Evolutionary conservation across 2,888 invertebrate genomes (phyloP), one percentile per base, ranked within the genome.

Genomic region (Ectemnius lituratus): DNA sequence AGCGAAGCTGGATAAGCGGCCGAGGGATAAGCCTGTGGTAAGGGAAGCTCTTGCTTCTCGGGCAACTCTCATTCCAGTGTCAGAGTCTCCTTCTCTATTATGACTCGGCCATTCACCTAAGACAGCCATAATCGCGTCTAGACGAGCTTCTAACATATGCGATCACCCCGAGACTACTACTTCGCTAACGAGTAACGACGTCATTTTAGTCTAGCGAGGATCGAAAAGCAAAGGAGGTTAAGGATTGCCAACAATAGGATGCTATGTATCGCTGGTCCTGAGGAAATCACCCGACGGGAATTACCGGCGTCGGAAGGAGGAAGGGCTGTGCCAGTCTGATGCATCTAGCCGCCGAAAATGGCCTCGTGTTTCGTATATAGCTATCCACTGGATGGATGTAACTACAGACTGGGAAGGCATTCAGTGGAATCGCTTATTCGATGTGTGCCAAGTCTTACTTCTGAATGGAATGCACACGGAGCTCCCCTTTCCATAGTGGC

Each of bases 351-450:
- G 11, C 52, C 6, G 52, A n/a, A 18, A n/a, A 16, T 52, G 52
- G 16, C 1, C 18, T 52, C 18, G 52, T 52, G 16, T 18, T 18
- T 52, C 16, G 52, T 5, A 20, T 5, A 20, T 13, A 58, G 18
- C 20, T 14, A 16, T 52, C 52, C 52, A 16, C 14, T 14, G 52
- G 52, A 23, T 72, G 57, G 69, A 59, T 72, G 67, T 63, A 58
- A 52, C 57, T 72, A 28, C 46, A 27, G n/a, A 46, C 60, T 52
- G 61, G 68, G 67, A 69, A 62, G 67, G 65, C 69, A 71, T 76
- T 76, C 67, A 67, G 57, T 78, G 68, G 20, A 23, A 69, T 75
- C 73, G 62, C 60, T 75, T 81, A 78, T 81, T 80, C 79, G 64
- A 64, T 56, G 47, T 46, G 59, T 67, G 52, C 56, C 66, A 60